phyloP scores from a whole-genome alignment of 1,140 invertebrate genomes.

The Cotesia glomerata region DNA sequence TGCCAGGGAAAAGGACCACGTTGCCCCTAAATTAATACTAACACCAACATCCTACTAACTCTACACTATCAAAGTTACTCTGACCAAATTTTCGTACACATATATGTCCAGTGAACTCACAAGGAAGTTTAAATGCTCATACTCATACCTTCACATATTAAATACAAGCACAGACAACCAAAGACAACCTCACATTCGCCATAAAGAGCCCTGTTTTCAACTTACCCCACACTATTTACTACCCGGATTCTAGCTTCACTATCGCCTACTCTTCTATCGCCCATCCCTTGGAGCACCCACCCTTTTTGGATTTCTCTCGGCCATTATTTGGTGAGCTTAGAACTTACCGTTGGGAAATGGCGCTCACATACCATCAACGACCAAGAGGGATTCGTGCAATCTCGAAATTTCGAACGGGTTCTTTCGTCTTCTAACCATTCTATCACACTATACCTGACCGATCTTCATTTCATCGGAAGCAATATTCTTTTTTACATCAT shows the following conservation, averaged over 20 bases:
- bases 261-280: slow-evolving; percentile 15
- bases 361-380: slow-evolving; percentile 30
- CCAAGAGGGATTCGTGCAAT: slow-evolving; percentile 32
- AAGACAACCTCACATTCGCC: slow-evolving; percentile 12
- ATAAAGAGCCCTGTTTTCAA: slow-evolving; percentile 19
- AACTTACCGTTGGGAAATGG: slow-evolving; percentile 49
- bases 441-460: slow-evolving; percentile 2
- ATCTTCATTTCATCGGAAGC: background rate
- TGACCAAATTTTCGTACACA: slow-evolving; percentile 17
- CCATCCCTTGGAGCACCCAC: slow-evolving; percentile 24
- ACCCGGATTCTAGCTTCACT: slow-evolving; percentile 36
- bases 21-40: slow-evolving; percentile 56
- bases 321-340: slow-evolving; percentile 61
- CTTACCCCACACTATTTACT: slow-evolving; percentile 10
- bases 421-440: slow-evolving; percentile 19
- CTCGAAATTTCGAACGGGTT: slow-evolving; percentile 33
- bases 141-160: background rate
- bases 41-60: slow-evolving; percentile 31
- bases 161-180: background rate
- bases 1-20: slow-evolving; percentile 38
- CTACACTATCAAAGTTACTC: slow-evolving; percentile 26
- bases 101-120: slow-evolving; percentile 12
- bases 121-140: slow-evolving; percentile 24
- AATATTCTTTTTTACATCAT: background rate
- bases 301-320: slow-evolving; percentile 52